phyloP scores from a whole-genome alignment of 2,113 vertebrate genomes.

The Eclectus roratus region DNA sequence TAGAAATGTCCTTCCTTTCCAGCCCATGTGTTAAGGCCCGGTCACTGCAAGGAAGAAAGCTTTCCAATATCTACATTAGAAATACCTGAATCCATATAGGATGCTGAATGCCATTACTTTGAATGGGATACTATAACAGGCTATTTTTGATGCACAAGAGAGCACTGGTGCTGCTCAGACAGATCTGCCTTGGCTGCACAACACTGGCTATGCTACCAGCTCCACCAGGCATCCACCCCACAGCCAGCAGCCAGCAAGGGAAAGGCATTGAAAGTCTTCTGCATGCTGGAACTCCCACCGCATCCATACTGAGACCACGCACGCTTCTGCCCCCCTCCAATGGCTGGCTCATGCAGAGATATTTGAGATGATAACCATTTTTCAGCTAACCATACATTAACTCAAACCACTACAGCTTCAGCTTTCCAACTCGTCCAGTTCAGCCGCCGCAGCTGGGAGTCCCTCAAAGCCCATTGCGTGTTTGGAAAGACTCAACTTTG shows the following conservation, averaged over 20 bases:
- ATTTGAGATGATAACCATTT: not conserved
- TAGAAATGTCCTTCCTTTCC: not conserved
- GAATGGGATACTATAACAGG: not conserved
- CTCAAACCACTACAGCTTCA: not conserved
- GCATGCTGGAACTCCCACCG: not conserved
- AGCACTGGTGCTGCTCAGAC: not conserved
- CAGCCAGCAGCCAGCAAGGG: rapidly evolving
- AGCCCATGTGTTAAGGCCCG: not conserved
- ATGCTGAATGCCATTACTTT: not conserved
- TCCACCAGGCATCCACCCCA: rapidly evolving
- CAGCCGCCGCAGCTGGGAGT: not conserved
- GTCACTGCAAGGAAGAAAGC: not conserved
- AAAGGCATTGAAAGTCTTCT: not conserved
- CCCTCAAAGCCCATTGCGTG: not conserved
- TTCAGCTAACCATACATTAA: not conserved
- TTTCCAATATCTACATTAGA: not conserved
- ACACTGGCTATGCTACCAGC: not conserved
- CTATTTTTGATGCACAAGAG: not conserved
- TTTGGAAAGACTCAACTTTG: not conserved
- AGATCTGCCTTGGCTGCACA: not conserved
- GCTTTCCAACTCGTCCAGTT: not conserved
- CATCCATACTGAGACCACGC: rapidly evolving
- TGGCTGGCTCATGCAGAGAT: rapidly evolving
- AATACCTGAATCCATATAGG: not conserved
- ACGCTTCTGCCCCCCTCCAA: rapidly evolving